Base-by-base conservation (phyloP, 2,113 vertebrate genomes). In the Camelus bactrianus region DNA sequence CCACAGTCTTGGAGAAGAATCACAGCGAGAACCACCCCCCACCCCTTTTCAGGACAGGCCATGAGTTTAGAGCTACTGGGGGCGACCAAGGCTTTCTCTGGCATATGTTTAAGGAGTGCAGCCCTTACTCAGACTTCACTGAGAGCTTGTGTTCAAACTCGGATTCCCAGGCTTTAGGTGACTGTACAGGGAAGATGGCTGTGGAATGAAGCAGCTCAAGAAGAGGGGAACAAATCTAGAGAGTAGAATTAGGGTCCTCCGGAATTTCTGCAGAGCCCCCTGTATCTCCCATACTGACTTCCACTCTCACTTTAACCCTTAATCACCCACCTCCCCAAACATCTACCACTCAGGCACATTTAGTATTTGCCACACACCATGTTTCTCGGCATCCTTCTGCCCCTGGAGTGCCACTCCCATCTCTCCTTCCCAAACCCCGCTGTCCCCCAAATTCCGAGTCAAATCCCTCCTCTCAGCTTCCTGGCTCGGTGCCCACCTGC, bases 1-100 rank as follows among this genome's bases (percentile, higher is more conserved):
- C 77, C 86, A 84, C 28, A 2, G 85, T 73, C 75, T 48, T 46
- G 20, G 76, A 94, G 83, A 93, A 76, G 85, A 72, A 79, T 42
- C 70, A 88, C 38, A 89, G 42, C 86, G 89, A 92, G 69, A 24
- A 24, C 70, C 5, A 42, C 38, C 38, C 38, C 38, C 4, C 38
- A 35, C 76, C 28, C 26, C 42, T 89, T 89, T 64, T 67, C 48
- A 77, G 95, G 46, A 64, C 12, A 62, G 26, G 50, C 91, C 50
- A 11, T 5, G 46, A 54, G 77, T 52, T 73, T 67, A 93, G 83
- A 77, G 48, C 67, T 80, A 19, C 42, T 0, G 1, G 77, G 65
- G 72, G 38, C 38, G 38, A 84, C 32, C 48, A 32, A 52, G 60
- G 30, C 32, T 76, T 93, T 69, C 85, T 22, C 92, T 17, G 26